These are phyloP conservation scores for Nymphalis urticae DNA, from an alignment of 2,888 invertebrate genomes.

Conservation along the genomic window DNA sequence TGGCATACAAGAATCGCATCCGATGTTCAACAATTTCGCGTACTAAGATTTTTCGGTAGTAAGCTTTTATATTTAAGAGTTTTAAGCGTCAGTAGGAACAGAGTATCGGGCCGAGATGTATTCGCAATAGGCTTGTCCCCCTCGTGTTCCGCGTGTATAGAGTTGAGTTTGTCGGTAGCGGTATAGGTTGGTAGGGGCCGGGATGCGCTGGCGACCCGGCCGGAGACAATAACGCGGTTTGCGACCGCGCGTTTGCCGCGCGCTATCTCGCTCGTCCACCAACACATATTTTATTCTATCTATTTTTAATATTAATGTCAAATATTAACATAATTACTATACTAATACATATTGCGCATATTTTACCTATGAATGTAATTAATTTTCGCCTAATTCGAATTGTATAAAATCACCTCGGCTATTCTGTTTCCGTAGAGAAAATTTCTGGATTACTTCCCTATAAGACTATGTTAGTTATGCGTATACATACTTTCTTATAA, in stretches of 20 bases:
- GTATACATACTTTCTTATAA: slow-evolving; percentile 77
- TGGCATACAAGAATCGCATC: slow-evolving; percentile 47
- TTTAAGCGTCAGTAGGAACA: slow-evolving; percentile 36
- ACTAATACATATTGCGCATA: slow-evolving; percentile 78
- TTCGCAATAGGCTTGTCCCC: slow-evolving; percentile 52
- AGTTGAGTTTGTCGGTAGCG: slow-evolving; percentile 45
- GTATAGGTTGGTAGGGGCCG: slow-evolving; percentile 40
- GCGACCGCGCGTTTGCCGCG: slow-evolving; percentile 55
- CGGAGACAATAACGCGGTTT: slow-evolving; percentile 64
- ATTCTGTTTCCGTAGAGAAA: slow-evolving; percentile 76
- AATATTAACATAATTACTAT: slow-evolving; percentile 80
- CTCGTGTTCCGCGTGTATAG: slow-evolving; percentile 47
- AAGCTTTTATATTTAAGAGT: slow-evolving; percentile 52
- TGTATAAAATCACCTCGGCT: slow-evolving; percentile 80
- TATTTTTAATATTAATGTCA: slow-evolving; percentile 82
- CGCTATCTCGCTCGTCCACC: slow-evolving; percentile 77
- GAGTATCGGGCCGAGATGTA: slow-evolving; percentile 41
- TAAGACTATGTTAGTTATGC: slow-evolving; percentile 80
- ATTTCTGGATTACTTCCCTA: slow-evolving; percentile 78
- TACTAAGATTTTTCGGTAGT: slow-evolving; percentile 57
- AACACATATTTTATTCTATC: slow-evolving; percentile 80
- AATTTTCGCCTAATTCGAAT: slow-evolving; percentile 79
- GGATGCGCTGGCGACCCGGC: slow-evolving; percentile 44
- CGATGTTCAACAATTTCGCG: slow-evolving; percentile 51
- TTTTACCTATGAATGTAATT: slow-evolving; percentile 81